Evolutionary conservation across 1,140 invertebrate genomes (phyloP), one percentile per base, ranked within the genome.

Genomic region (Tetranychus urticae): DNA sequence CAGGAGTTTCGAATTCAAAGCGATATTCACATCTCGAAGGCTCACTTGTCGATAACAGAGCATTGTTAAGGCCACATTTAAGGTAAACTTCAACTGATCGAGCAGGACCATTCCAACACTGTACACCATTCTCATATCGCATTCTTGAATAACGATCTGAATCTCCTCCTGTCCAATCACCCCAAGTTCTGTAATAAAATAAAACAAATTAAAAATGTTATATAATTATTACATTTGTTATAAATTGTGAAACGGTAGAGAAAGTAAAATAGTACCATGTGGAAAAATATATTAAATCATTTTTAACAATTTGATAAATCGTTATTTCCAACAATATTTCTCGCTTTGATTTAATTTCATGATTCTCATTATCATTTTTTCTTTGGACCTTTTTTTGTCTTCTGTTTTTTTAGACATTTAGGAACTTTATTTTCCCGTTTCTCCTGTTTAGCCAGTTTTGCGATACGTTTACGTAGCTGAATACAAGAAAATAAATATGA

Each of bases 71-170:
- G 2, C 91, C 91, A 77, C 94, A 98, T 31, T 71, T 76, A 4
- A 97, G 71, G 64, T 78, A 75, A 4, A 81, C 79, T 65, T 80
- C 75, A 2, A 85, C 84, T 2, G 85, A 86, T 66, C 94, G 77
- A 59, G 84, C 79, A 0, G 93, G 94, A 0, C 94, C 96, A 75
- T 98, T 98, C 94, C 94, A 99, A 72, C 96, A 99, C 10, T 80
- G 80, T 31, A 89, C 45, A 23, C 66, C 67, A 58, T 70, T 66
- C 23, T 71, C 71, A 62, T 70, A 98, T 63, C 85, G 80, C 83
- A 93, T 92, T 45, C 76, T 74, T 3, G 78, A 74, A 71, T 96
- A 97, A 69, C 83, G 85, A 64, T 83, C 78, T 10, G 77, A 74
- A 23, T 81, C 80, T 1, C 78, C 73, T 10, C 86, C 88, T 50